Evolutionary conservation across 2,888 invertebrate species (phyloP).

Genomic region (Spilosoma lubricipeda): DNA sequence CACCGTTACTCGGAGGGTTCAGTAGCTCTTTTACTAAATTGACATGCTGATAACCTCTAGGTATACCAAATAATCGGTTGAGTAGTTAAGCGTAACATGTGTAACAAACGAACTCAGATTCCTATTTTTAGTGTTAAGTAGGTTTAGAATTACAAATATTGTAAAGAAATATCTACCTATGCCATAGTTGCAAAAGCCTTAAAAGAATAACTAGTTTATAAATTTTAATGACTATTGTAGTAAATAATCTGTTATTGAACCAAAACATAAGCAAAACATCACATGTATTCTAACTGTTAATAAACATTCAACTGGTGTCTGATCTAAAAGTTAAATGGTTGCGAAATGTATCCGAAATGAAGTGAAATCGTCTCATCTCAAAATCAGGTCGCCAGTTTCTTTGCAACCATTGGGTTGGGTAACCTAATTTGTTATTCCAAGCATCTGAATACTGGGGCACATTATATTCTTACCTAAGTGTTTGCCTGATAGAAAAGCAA

Average conservation of each 20-base stretch:
- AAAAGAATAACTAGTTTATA: neutral
- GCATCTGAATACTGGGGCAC: constrained; percentile 58
- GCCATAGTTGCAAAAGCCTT: too few species aligned
- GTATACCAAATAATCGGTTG: too few species aligned
- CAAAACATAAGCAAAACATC: constrained; percentile 5
- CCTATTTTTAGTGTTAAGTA: too few species aligned
- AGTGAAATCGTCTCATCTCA: constrained; percentile 61
- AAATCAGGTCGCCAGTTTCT: constrained; percentile 70
- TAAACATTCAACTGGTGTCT: constrained; percentile 32
- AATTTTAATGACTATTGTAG: neutral
- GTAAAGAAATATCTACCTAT: too few species aligned
- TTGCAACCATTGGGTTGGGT: constrained; percentile 64
- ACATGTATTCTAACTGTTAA: constrained; percentile 32
- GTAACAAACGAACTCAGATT: too few species aligned
- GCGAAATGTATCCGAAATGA: constrained; percentile 60
- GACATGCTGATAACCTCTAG: too few species aligned
- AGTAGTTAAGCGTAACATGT: too few species aligned
- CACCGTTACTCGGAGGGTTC: too few species aligned
- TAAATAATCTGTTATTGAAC: neutral
- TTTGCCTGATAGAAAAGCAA: neutral
- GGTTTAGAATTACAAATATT: too few species aligned
- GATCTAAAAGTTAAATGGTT: constrained; percentile 55
- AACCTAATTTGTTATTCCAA: constrained; percentile 71
- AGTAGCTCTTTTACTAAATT: too few species aligned
- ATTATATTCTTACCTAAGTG: constrained; percentile 16